Evolutionary conservation across 2,888 invertebrate species (phyloP).

Genomic region (Diplazon laetatorius): DNA sequence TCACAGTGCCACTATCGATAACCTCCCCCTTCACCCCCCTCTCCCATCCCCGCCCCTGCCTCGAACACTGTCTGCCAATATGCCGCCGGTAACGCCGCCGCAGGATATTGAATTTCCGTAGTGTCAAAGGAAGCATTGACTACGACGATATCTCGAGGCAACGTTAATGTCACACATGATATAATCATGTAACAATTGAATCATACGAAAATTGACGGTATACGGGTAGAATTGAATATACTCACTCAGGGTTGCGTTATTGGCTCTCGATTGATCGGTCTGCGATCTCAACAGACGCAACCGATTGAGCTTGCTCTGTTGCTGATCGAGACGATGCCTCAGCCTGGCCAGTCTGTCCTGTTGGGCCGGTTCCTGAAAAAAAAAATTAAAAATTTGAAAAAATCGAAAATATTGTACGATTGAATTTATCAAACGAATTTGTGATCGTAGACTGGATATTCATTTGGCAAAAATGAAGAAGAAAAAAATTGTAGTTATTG

Average conservation of each 20-base stretch:
- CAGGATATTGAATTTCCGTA: constrained; percentile 54
- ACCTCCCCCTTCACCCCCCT: neutral
- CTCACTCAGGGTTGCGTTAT: constrained; percentile 95
- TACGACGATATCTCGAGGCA: neutral
- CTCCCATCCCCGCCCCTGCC: too few relatives aligned
- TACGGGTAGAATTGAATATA: constrained; percentile 75
- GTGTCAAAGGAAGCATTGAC: constrained; percentile 38
- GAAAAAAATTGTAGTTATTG: neutral
- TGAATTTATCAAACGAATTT: neutral
- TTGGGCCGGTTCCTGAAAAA: constrained; percentile 89
- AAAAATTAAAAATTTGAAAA: constrained; percentile 17
- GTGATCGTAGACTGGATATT: neutral
- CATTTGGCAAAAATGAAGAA: neutral
- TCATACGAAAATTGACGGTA: neutral
- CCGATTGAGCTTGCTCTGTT: constrained; percentile 96
- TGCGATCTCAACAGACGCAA: constrained; percentile 96
- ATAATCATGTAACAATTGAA: constrained; percentile 33
- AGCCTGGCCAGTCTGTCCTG: constrained; percentile 93
- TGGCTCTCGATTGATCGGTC: constrained; percentile 95
- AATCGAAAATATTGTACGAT: neutral
- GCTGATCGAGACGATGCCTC: constrained; percentile 96
- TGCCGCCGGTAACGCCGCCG: neutral
- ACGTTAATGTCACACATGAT: neutral
- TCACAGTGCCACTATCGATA: constrained; percentile 10
- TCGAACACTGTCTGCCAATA: too few relatives aligned